A percentile compares a stretch with the other conserved stretches of the same genome.
Conservation (phyloP, 2,888 invertebrate genomes). For the Meliscaeva auricollis region DNA sequence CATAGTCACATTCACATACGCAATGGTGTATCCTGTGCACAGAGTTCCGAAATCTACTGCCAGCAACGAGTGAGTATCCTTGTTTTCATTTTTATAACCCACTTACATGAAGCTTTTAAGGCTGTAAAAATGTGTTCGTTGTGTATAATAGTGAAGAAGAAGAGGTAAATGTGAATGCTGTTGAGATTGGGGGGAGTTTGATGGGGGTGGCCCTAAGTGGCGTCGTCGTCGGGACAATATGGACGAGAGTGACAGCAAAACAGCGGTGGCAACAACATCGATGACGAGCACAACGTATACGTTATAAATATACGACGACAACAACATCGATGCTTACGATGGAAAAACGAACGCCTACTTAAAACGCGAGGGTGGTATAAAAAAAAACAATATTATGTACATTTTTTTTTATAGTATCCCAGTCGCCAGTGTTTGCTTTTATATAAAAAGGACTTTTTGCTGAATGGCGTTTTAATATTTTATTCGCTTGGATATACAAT, state of each 20-base stretch:
- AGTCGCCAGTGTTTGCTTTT: constrained; percentile 70
- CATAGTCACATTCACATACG: constrained; percentile 32
- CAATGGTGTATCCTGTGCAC: constrained; percentile 46
- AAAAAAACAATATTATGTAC: constrained; percentile 31
- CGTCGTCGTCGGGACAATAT: constrained; percentile 33
- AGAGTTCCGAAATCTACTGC: constrained; percentile 61
- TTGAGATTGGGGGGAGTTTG: not conserved
- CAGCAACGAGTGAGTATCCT: constrained; percentile 64
- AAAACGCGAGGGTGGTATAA: constrained; percentile 57
- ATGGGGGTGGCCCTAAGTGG: constrained; percentile 47
- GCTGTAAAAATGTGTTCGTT: constrained; percentile 64
- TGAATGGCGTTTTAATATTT: constrained; percentile 74
- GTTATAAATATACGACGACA: constrained; percentile 10
- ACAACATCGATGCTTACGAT: not conserved
- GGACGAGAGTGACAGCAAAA: constrained; percentile 37
- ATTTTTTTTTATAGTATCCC: constrained; percentile 57
- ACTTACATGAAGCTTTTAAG: constrained; percentile 74
- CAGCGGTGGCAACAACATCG: constrained; percentile 16
- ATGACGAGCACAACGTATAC: constrained; percentile 20
- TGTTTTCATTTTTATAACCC: constrained; percentile 76
- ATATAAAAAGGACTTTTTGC: constrained; percentile 67
- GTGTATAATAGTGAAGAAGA: constrained; percentile 14
- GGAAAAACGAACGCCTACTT: constrained; percentile 51
- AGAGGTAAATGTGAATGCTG: constrained; percentile 12
- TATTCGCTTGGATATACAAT: constrained; percentile 52